phyloP scores from a whole-genome alignment of 2,113 vertebrate species.

The Corythornis vintsioides region DNA sequence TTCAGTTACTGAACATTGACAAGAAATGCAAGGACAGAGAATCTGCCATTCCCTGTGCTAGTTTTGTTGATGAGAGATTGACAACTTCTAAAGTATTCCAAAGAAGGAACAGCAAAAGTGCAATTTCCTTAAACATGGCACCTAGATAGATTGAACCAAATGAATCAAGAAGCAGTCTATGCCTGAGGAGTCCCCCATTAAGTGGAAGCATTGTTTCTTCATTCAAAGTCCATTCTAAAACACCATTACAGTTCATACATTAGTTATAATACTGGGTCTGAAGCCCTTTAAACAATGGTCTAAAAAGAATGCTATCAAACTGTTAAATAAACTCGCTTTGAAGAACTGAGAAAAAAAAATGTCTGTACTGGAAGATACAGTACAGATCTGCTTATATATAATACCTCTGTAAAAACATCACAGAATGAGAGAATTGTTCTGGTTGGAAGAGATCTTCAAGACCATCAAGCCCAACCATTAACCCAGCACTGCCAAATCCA shows the following conservation, averaged over 20 bases:
- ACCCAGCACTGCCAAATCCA: neutral
- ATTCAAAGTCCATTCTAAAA: neutral
- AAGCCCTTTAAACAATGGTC: neutral
- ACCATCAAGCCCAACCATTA: no score
- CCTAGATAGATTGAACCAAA: neutral
- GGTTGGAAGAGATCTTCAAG: no score
- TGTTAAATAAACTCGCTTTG: neutral
- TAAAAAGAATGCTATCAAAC: neutral
- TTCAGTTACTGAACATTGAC: neutral
- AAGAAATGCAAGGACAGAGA: neutral
- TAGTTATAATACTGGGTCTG: neutral
- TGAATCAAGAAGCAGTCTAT: neutral
- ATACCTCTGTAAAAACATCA: no score
- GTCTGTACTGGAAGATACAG: neutral
- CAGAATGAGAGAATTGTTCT: no score
- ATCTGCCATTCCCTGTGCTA: neutral
- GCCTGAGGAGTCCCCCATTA: neutral
- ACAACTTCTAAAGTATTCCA: neutral
- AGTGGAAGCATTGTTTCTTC: fast-evolving
- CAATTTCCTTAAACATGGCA: neutral
- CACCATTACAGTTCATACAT: neutral
- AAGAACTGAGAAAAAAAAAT: neutral
- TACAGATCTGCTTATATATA: no score
- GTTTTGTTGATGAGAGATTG: neutral
- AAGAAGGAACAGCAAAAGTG: neutral